phyloP scores from a whole-genome alignment of 2,888 invertebrate species.

The Gasteruption jaculator region DNA sequence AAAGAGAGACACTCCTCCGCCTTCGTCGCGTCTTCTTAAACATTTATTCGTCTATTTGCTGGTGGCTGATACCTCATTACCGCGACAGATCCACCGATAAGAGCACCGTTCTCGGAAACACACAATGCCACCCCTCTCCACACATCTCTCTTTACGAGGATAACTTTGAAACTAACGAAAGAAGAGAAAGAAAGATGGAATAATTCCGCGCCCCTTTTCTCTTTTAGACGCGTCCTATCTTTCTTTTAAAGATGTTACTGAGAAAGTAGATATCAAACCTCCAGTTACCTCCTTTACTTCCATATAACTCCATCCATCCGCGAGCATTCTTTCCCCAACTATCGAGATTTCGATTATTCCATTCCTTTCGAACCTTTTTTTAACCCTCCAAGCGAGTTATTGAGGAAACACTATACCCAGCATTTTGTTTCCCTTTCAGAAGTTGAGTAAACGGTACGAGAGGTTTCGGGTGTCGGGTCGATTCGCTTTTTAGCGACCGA shows the following conservation, averaged over 20 bases:
- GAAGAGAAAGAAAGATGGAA: neutral
- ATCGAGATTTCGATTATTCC: constrained; percentile 18
- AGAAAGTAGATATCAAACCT: constrained; percentile 26
- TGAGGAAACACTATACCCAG: no score
- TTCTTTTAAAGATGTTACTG: constrained; percentile 17
- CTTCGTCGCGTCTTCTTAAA: constrained; percentile 20
- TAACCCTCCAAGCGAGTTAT: no score
- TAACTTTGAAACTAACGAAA: neutral
- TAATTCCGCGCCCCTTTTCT: neutral
- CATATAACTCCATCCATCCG: constrained; percentile 14
- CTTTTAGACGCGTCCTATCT: constrained; percentile 5
- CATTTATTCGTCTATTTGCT: constrained; percentile 50
- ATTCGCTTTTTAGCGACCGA: no score
- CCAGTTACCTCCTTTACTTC: constrained; percentile 7
- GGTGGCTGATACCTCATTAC: constrained; percentile 52
- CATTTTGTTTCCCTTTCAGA: no score
- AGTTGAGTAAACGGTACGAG: no score
- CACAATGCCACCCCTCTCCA: constrained; percentile 46
- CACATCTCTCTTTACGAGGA: constrained; percentile 5
- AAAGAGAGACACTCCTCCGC: constrained; percentile 13
- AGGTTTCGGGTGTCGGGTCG: no score
- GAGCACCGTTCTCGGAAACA: constrained; percentile 49
- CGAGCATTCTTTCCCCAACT: constrained; percentile 5
- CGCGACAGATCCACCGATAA: constrained; percentile 52
- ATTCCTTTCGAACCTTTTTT: no score